Conservation (phyloP, 2,113 vertebrate genomes). For the Vireo altiloquus region DNA sequence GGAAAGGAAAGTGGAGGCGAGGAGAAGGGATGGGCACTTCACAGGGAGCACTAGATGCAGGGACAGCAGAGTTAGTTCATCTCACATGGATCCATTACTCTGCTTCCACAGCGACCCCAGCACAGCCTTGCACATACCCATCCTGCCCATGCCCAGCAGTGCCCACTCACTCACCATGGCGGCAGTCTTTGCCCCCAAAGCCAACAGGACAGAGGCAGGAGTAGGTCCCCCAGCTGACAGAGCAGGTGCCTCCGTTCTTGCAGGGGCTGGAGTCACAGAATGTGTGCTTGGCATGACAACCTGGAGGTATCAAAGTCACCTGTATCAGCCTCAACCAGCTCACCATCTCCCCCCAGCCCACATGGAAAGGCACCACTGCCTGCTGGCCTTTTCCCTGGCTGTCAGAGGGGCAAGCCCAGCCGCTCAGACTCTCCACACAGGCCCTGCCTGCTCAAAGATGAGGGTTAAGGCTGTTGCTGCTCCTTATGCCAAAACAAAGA, state of each 20-base stretch:
- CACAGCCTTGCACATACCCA: not conserved
- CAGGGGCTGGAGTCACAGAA: slow-evolving; percentile 93
- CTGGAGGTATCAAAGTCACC: slow-evolving; percentile 60
- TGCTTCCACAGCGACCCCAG: not conserved
- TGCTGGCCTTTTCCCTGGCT: not conserved
- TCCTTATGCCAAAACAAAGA: not conserved
- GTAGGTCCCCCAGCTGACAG: slow-evolving; percentile 92
- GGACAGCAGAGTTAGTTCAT: not conserved
- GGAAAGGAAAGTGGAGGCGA: slow-evolving; percentile 20
- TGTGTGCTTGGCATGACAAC: slow-evolving; percentile 89
- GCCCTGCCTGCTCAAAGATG: not conserved
- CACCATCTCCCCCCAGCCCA: not conserved
- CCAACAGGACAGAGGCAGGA: slow-evolving; percentile 92
- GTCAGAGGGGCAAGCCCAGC: not conserved
- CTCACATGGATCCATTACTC: not conserved
- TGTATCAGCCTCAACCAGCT: not conserved
- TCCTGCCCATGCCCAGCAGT: not conserved
- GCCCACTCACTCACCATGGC: slow-evolving; percentile 79
- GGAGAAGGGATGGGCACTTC: not conserved
- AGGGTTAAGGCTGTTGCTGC: not conserved
- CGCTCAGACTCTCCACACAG: not conserved
- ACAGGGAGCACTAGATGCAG: not conserved
- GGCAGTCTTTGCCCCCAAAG: slow-evolving; percentile 95
- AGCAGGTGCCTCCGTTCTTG: slow-evolving; percentile 90
- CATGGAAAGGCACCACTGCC: not conserved